Evolutionary conservation across 1,140 invertebrate species (phyloP), one percentile per base, ranked within the genome.

Genomic region (Drosophila obscura): DNA sequence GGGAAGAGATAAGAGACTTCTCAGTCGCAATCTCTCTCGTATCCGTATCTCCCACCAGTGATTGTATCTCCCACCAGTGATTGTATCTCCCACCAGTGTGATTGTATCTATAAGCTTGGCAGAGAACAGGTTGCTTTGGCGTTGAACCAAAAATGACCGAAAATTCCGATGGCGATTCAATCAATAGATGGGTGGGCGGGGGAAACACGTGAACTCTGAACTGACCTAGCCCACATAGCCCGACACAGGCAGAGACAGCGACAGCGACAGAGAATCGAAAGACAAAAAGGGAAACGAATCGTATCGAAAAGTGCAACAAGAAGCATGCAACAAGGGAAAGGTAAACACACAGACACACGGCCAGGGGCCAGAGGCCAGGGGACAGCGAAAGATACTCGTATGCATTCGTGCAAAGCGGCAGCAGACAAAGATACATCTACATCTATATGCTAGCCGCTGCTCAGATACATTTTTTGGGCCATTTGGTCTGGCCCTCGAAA

Each of bases 301-400:
- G 64, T 57, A 68, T 48, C 19, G 62, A 76, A 69, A 77, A 77
- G 74, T 77, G 74, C 74, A 77, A 77, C 74, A 69, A 77, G 75
- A 65, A 53, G 67, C 64, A 77, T 77, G 75, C 75, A 77, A 77
- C 75, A 77, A 77, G 75, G 73, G 75, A 77, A 77, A 77, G 73
- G 75, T 77, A 77, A 77, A 77, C 75, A 77, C 43, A 48, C 35
- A 22, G 35, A 44, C 45, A 58, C 26, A 77, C 24, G 67, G 57
- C 55, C 75, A 77, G n/a, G n/a, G n/a, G n/a, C n/a, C 43, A 52
- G 26, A 22, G 31, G 31, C 31, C 31, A 39, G 11, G 4, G 4
- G 4, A 13, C 35, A 35, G 31, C 31, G 31, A 9, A 35, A 35
- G 31, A 35, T 35, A 13, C 35, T 13, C 35, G 11, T 1, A 13